Percentiles rank a stretch among this genome's conserved stretches.
These are phyloP conservation scores for Agapornis roseicollis DNA, from an alignment of 2,113 vertebrate genomes.

Conservation along the genomic window DNA sequence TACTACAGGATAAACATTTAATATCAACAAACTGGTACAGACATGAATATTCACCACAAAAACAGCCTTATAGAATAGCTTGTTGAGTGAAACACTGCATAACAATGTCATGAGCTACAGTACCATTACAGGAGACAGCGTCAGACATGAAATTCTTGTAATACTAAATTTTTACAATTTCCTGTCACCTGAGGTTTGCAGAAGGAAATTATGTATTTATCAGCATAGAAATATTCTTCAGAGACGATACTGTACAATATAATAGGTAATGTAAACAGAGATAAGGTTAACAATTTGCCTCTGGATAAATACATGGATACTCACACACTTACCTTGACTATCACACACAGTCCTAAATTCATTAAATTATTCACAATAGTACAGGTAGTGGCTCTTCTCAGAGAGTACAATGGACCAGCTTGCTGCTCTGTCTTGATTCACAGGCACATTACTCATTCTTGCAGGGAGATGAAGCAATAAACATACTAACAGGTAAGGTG, in stretches of 20 bases:
- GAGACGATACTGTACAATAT: background rate
- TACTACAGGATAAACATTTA: background rate
- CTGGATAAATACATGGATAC: background rate
- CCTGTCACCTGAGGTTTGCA: slow-evolving; percentile 38
- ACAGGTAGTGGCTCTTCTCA: background rate
- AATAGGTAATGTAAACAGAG: background rate
- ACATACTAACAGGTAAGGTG: background rate
- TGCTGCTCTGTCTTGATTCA: background rate
- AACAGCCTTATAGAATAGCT: background rate
- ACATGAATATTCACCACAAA: background rate
- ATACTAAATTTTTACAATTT: background rate
- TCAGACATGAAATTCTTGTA: slow-evolving; percentile 5
- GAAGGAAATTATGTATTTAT: background rate
- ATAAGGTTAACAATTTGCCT: background rate
- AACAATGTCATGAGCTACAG: slow-evolving; percentile 36
- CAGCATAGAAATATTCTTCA: background rate
- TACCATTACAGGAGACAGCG: background rate
- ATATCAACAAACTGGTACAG: background rate
- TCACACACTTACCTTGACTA: background rate
- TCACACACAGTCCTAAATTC: background rate
- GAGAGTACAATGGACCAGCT: background rate
- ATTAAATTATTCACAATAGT: background rate
- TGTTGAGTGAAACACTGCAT: slow-evolving; percentile 24
- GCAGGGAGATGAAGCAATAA: background rate
- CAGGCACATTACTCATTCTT: background rate